A percentile compares a stretch with the other conserved stretches of the same genome.
Evolutionary conservation across 2,797 vertebrate genomes (phyloP).

Genomic region (Sebastes cheni): DNA sequence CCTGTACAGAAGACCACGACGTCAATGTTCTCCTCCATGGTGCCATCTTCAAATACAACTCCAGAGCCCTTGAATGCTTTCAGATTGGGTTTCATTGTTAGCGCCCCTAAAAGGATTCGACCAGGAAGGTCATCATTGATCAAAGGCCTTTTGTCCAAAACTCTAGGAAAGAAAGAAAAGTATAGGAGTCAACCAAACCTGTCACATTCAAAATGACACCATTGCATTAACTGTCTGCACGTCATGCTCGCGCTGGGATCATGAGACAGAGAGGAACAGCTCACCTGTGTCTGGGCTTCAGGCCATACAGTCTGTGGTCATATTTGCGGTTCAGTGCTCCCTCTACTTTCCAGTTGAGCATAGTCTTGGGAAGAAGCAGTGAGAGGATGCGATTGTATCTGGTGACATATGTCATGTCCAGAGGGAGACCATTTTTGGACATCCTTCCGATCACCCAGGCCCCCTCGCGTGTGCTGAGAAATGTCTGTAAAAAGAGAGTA

Average conservation of each 20-base stretch:
- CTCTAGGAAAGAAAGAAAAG: conserved; percentile 53
- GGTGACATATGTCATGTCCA: conserved; percentile 82
- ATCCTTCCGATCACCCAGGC: conserved; percentile 84
- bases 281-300: conserved; percentile 86
- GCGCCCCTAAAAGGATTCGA: conserved; percentile 77
- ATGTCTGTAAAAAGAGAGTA: conserved; percentile 79
- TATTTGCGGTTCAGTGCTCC: conserved; percentile 77
- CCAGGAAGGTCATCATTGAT: conserved; percentile 83
- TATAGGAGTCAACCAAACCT: neutral
- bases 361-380: conserved; percentile 65
- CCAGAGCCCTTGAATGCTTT: conserved; percentile 70
- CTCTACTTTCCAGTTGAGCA: conserved; percentile 72
- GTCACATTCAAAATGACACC: neutral
- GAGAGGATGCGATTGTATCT: conserved; percentile 73
- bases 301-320: conserved; percentile 86
- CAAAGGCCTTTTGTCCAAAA: conserved; percentile 59
- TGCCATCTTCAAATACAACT: conserved; percentile 81
- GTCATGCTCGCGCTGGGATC: neutral
- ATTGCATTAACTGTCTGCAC: neutral
- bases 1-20: conserved; percentile 85
- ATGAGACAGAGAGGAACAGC: neutral
- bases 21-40: conserved; percentile 77
- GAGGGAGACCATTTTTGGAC: conserved; percentile 81
- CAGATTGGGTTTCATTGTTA: conserved; percentile 80
- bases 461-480: conserved; percentile 85